Conservation (phyloP, 30 jellyfish, hydroid and myxozoan species). For the Aurelia aurita region DNA sequence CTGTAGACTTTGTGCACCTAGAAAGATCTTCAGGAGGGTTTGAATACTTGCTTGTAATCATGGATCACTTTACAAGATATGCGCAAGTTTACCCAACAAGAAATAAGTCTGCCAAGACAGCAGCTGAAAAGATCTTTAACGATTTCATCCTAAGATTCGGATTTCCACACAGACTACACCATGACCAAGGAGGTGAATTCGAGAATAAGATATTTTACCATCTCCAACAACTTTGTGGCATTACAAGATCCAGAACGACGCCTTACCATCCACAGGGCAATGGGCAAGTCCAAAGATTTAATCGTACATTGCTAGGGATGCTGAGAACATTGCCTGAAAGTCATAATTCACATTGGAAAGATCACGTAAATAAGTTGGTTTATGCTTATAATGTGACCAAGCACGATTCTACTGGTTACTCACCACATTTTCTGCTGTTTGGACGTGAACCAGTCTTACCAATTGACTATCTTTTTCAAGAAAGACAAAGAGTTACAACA, state of each 20-base stretch:
- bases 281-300: too few relatives aligned
- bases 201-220: constrained; percentile 31
- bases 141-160: constrained; percentile 50
- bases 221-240: constrained; percentile 29
- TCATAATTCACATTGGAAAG: constrained; percentile 34
- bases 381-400: constrained; percentile 33
- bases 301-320: too few relatives aligned
- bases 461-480: constrained; percentile 20
- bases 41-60: too few relatives aligned
- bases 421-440: constrained; percentile 45
- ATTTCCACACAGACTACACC: constrained; percentile 40
- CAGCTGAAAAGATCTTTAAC: constrained; percentile 5
- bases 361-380: constrained; percentile 25
- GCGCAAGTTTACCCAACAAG: constrained; percentile 13
- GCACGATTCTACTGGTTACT: constrained; percentile 46
- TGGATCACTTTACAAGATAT: too few relatives aligned
- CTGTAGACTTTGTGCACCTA: constrained; percentile 47
- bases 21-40: constrained; percentile 26
- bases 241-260: constrained; percentile 31
- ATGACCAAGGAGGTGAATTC: constrained; percentile 57
- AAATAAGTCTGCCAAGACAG: constrained; percentile 44
- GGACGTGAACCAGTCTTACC: constrained; percentile 29
- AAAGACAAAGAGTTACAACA: background rate
- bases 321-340: constrained; percentile 36
- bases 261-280: constrained; percentile 57